Base-by-base conservation (phyloP, 2,113 vertebrate species). In the Microcebus ravelobensis region DNA sequence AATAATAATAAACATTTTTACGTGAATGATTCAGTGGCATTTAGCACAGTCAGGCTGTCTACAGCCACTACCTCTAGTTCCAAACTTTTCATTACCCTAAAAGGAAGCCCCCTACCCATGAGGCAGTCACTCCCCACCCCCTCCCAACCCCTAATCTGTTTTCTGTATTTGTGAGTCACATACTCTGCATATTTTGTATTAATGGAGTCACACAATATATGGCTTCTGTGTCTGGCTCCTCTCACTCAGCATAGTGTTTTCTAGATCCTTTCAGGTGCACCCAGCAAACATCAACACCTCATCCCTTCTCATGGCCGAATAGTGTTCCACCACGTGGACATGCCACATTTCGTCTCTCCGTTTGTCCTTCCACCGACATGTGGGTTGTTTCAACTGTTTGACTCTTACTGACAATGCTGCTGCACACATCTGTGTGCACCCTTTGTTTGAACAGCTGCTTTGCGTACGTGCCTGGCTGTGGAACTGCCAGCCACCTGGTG, bases 41-140 rank as follows among this genome's bases (percentile, higher is more conserved):
- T 27, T 48, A 36, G 59, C 14, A 29, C 31, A n/a, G 21, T n/a
- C 27, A 5, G 29, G 6, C 9, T 23, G 2, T 3, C 27, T 2
- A 1, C 55, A 27, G 4, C 27, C 39, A 20, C 55, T 21, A 31
- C 18, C 6, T 74, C 39, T 13, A 1, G 21, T 36, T 71, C 27
- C 27, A 9, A 89, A 50, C 34, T 17, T 31, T 39, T 74, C 34
- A 36, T 34, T 15, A 2, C 0, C 63, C 29, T 15, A 21, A 57
- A 36, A n/a, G 36, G 17, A 39, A 67, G 13, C 14, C 14, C 14
- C 6, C 1, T 8, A 1, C 21, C 48, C 52, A 9, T 15, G 12
- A 5, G 7, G 25, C 39, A 8, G 11, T 17, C 10, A 2, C 73
- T 17, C 14, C 27, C 1, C 7, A 2, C 3, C 0, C 1, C 25